Conservation (phyloP, 2,888 invertebrate genomes). For the Fissipunctia ypsillon region DNA sequence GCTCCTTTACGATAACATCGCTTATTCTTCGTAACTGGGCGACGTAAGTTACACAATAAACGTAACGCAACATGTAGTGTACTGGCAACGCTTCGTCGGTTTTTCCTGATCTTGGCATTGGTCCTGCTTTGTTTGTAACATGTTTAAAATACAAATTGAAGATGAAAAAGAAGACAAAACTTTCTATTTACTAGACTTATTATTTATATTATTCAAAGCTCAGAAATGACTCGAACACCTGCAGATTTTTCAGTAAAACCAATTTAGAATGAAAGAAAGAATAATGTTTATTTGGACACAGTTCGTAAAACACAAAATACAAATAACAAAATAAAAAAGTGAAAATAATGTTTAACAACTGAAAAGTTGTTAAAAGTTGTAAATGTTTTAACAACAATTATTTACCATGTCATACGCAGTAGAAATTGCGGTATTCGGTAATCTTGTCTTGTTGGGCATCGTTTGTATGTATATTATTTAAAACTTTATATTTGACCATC, state of each 20-base stretch:
- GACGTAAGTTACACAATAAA: constrained; percentile 68
- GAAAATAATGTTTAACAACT: too few species aligned
- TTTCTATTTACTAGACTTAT: constrained; percentile 40
- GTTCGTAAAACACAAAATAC: too few species aligned
- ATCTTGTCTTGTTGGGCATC: background rate
- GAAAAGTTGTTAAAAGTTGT: too few species aligned
- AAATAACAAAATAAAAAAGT: too few species aligned
- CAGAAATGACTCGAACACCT: background rate
- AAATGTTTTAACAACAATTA: too few species aligned
- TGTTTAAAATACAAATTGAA: constrained; percentile 56
- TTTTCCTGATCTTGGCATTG: constrained; percentile 77
- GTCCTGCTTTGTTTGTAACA: constrained; percentile 61
- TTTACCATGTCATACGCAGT: background rate
- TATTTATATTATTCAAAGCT: background rate
- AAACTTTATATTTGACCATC: background rate
- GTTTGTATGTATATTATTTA: constrained; percentile 7
- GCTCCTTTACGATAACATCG: constrained; percentile 59
- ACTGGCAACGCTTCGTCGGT: constrained; percentile 65
- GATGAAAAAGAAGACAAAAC: constrained; percentile 17
- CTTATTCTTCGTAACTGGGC: constrained; percentile 61
- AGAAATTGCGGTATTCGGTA: background rate
- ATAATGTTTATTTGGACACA: too few species aligned
- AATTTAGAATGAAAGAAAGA: too few species aligned
- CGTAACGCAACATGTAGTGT: constrained; percentile 66
- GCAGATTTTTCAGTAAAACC: background rate